Percentiles rank a stretch among this genome's conserved stretches.
phyloP scores from a whole-genome alignment of 1,140 invertebrate genomes.

The Idris sp. region DNA sequence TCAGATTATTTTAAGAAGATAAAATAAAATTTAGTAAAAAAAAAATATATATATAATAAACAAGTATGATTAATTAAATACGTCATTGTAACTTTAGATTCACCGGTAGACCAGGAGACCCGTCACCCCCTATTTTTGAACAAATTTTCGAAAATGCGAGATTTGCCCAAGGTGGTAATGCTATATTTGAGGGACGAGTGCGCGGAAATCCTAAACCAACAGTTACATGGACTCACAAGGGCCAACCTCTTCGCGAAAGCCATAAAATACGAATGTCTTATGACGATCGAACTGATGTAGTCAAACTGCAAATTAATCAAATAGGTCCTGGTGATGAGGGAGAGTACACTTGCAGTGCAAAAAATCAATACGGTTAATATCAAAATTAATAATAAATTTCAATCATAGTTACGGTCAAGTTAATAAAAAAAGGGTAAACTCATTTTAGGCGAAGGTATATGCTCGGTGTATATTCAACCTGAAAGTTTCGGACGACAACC shows the following conservation, averaged over 20 bases:
- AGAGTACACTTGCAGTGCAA: constrained; percentile 95
- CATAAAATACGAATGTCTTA: constrained; percentile 92
- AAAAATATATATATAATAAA: too few species aligned
- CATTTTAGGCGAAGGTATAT: constrained; percentile 88
- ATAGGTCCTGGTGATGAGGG: constrained; percentile 96
- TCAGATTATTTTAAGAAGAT: too few species aligned
- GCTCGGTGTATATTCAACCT: constrained; percentile 96
- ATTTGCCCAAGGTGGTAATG: constrained; percentile 95
- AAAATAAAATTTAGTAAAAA: too few species aligned
- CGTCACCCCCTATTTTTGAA: constrained; percentile 93
- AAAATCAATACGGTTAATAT: constrained; percentile 87
- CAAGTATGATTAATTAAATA: too few species aligned
- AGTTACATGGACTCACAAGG: constrained; percentile 96
- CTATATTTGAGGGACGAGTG: constrained; percentile 93
- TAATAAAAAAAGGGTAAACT: background rate
- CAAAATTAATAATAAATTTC: too few species aligned
- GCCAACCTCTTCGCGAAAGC: constrained; percentile 87
- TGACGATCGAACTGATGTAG: constrained; percentile 90
- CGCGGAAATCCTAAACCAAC: constrained; percentile 94
- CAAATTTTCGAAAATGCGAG: constrained; percentile 95
- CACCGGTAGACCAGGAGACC: constrained; percentile 81
- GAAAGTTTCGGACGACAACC: constrained; percentile 87
- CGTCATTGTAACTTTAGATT: constrained; percentile 63
- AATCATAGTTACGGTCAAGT: too few species aligned
- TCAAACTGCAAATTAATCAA: constrained; percentile 91